A percentile compares a stretch with the other conserved stretches of the same genome.
These are phyloP conservation scores for Mohoua ochrocephala DNA, from an alignment of 2,113 vertebrate species.

Conservation along the genomic window DNA sequence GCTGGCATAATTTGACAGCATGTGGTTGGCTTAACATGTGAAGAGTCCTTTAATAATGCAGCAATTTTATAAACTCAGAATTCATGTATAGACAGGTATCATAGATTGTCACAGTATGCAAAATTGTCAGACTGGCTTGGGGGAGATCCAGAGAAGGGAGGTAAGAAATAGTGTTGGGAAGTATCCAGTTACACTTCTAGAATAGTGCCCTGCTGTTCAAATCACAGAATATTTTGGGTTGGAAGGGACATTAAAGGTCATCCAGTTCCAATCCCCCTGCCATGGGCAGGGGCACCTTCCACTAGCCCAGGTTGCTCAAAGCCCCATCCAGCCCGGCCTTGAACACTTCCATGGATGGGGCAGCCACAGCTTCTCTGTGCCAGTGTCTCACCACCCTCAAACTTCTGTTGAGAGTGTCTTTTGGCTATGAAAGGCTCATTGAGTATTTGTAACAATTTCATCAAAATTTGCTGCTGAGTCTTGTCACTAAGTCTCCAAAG, in stretches of 20 bases:
- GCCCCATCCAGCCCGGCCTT: not conserved
- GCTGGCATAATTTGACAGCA: not conserved
- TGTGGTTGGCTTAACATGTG: not conserved
- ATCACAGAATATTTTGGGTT: not conserved
- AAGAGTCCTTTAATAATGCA: not conserved
- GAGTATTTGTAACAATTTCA: not conserved
- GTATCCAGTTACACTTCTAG: not conserved
- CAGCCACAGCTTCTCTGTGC: not conserved
- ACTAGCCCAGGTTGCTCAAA: not conserved
- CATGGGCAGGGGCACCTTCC: not conserved
- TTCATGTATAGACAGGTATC: not conserved
- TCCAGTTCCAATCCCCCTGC: not conserved
- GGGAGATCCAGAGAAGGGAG: not conserved
- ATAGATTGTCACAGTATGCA: not conserved
- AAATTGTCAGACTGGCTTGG: not conserved
- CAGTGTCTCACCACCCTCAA: not conserved
- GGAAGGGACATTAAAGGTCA: not conserved
- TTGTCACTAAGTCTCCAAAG: not conserved
- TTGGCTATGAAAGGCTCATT: not conserved
- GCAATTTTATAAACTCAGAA: not conserved
- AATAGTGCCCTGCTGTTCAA: not conserved
- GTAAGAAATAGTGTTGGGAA: not conserved
- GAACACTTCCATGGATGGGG: not conserved
- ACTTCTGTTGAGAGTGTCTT: not conserved
- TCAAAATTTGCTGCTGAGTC: not conserved